A percentile compares a stretch with the other conserved stretches of the same genome.
Evolutionary conservation across 2,113 vertebrate genomes (phyloP).

Genomic region (Ochotona curzoniae): DNA sequence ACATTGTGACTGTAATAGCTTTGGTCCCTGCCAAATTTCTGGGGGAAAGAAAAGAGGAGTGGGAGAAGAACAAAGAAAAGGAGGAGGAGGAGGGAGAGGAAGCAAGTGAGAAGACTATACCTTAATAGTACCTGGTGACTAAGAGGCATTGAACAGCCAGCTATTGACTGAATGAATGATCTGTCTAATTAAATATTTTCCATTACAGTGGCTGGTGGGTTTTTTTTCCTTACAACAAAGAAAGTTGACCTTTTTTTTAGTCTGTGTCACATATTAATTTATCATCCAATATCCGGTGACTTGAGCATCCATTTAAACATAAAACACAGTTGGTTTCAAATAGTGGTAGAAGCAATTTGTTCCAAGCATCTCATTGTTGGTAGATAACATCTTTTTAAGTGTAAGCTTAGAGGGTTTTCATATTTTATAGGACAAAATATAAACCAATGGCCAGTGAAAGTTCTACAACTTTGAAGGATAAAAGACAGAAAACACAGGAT

Average conservation of each 20-base stretch:
- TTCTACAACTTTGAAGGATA: no score
- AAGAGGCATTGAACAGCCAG: not conserved
- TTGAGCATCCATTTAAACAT: slow-evolving; percentile 51
- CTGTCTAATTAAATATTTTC: slow-evolving; percentile 63
- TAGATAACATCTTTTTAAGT: not conserved
- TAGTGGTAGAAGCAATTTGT: not conserved
- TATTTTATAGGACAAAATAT: no score
- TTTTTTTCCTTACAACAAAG: slow-evolving; percentile 29
- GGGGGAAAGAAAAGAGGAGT: not conserved
- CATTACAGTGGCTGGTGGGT: not conserved
- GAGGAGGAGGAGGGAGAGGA: not conserved
- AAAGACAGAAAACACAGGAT: no score
- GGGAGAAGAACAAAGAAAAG: not conserved
- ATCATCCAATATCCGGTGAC: slow-evolving; percentile 48
- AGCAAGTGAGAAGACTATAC: no score
- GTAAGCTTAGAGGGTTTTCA: not conserved
- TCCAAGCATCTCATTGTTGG: not conserved
- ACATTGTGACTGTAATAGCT: not conserved
- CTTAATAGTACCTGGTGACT: not conserved
- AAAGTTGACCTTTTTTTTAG: slow-evolving; percentile 64
- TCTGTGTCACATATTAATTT: slow-evolving; percentile 56
- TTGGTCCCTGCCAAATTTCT: not conserved
- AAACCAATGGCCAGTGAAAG: no score
- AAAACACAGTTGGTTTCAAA: slow-evolving; percentile 49
- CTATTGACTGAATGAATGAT: slow-evolving; percentile 51